Conservation (phyloP, 2,797 vertebrate genomes). For the Avahi laniger region DNA sequence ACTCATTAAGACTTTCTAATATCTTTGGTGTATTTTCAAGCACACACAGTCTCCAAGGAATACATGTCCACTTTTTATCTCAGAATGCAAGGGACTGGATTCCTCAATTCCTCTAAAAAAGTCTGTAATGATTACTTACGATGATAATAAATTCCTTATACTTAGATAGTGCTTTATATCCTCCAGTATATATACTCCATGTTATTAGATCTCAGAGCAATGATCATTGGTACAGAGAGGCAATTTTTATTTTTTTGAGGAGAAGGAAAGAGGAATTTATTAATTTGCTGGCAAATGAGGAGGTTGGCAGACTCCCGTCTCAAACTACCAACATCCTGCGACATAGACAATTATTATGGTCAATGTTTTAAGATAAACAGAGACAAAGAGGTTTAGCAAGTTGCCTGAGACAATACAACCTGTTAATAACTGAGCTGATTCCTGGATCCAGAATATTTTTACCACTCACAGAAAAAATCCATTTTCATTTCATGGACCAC, state of each 20-base stretch:
- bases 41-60: not conserved
- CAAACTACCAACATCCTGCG: no score
- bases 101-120: constrained; percentile 15
- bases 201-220: not conserved
- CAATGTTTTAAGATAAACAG: constrained; percentile 12
- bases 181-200: not conserved
- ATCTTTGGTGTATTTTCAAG: constrained; percentile 17
- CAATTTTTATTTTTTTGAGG: not conserved
- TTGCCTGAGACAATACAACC: not conserved
- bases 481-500: not conserved
- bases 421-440: not conserved
- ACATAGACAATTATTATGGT: not conserved
- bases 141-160: not conserved
- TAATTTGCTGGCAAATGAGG: no score
- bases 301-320: no score
- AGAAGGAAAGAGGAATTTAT: no score
- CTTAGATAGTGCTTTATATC: not conserved
- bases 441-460: not conserved
- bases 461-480: not conserved
- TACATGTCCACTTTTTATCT: not conserved
- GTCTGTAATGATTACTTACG: not conserved
- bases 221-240: not conserved
- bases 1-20: not conserved
- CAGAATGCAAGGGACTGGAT: not conserved
- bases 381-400: not conserved